These are phyloP conservation scores for Leucoptera coffeella DNA, from an alignment of 2,888 invertebrate genomes.

Conservation along the genomic window DNA sequence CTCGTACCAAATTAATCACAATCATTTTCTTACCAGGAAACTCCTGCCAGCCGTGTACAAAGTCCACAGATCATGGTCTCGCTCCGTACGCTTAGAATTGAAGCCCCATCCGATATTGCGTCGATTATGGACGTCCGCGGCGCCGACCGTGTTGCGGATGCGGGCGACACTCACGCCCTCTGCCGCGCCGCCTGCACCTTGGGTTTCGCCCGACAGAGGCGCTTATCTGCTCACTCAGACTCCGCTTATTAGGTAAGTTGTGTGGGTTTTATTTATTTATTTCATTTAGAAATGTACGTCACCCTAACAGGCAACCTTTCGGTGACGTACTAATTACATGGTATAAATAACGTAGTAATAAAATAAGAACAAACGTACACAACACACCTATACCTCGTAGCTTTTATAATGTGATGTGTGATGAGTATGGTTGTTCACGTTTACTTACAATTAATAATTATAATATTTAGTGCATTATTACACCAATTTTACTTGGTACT, in stretches of 20 bases:
- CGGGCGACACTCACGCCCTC: slow-evolving; percentile 69
- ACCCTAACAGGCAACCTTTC: too few species aligned
- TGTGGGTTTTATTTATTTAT: neutral
- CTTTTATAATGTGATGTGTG: too few species aligned
- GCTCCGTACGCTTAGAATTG: slow-evolving; percentile 61
- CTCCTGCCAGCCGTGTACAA: slow-evolving; percentile 74
- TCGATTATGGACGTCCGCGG: slow-evolving; percentile 62
- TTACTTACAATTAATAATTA: too few species aligned
- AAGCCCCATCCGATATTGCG: slow-evolving; percentile 80
- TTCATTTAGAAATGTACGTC: too few species aligned
- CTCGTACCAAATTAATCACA: neutral
- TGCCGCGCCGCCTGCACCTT: slow-evolving; percentile 80
- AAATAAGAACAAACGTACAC: too few species aligned
- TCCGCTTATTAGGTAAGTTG: slow-evolving; percentile 20
- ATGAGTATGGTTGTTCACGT: too few species aligned
- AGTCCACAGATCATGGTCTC: slow-evolving; percentile 64
- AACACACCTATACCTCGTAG: too few species aligned
- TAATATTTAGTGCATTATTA: too few species aligned
- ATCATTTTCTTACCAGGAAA: slow-evolving; percentile 32
- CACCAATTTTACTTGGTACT: too few species aligned
- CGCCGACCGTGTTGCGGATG: slow-evolving; percentile 64
- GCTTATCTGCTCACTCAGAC: slow-evolving; percentile 70
- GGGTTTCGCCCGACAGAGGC: slow-evolving; percentile 60
- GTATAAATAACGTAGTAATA: too few species aligned
- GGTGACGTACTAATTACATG: too few species aligned